Evolutionary conservation across 2,888 invertebrate species (phyloP).

Genomic region (Hypselothyrea guttata): DNA sequence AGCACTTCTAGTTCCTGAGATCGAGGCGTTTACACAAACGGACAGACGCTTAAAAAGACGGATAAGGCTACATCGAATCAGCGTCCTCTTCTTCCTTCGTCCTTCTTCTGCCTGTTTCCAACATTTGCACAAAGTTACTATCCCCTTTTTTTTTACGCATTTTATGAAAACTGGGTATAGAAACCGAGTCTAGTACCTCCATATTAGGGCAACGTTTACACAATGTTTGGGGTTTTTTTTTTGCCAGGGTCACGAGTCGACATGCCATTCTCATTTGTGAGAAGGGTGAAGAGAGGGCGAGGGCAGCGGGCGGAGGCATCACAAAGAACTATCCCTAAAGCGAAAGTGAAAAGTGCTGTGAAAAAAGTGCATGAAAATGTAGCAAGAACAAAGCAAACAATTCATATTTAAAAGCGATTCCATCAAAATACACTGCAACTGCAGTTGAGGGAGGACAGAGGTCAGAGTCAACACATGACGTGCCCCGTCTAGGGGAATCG

Average conservation of each 20-base stretch:
- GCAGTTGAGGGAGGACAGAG: background rate
- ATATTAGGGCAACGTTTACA: slow-evolving; percentile 18
- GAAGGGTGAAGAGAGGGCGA: background rate
- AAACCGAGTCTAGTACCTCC: background rate
- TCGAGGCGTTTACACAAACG: too few relatives aligned
- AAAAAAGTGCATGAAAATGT: slow-evolving; percentile 19
- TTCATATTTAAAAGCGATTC: slow-evolving; percentile 35
- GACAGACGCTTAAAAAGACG: too few relatives aligned
- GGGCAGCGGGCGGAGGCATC: background rate
- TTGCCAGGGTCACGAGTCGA: slow-evolving; percentile 35
- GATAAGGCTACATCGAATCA: too few relatives aligned
- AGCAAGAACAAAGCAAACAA: slow-evolving; percentile 26
- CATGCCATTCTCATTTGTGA: slow-evolving; percentile 44
- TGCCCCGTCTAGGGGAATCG: slow-evolving; percentile 40
- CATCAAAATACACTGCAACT: slow-evolving; percentile 19
- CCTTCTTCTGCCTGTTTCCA: too few relatives aligned
- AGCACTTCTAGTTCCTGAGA: too few relatives aligned
- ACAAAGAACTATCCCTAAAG: slow-evolving; percentile 22
- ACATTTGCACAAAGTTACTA: too few relatives aligned
- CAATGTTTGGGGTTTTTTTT: slow-evolving; percentile 14
- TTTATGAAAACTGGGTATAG: background rate
- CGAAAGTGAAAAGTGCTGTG: slow-evolving; percentile 42
- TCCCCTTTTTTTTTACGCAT: too few relatives aligned
- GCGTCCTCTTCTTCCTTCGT: too few relatives aligned
- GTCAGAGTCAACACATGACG: slow-evolving; percentile 48